These are phyloP conservation scores for Coboldia fuscipes DNA, from an alignment of 1,140 invertebrate species.

Conservation along the genomic window DNA sequence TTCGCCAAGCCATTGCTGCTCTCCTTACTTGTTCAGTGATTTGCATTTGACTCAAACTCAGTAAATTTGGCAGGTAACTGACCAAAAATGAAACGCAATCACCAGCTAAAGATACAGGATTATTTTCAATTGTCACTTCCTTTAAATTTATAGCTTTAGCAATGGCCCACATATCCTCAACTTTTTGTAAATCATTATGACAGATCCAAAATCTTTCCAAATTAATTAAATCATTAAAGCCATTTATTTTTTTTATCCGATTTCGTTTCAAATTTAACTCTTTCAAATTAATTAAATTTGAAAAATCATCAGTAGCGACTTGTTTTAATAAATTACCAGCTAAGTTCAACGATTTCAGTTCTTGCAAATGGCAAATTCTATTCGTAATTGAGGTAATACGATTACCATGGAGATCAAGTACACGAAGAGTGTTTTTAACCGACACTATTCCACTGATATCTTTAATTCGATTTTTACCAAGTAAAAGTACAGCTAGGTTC, in stretches of 20 bases:
- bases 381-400: slow-evolving; percentile 37
- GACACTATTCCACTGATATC: slow-evolving; percentile 19
- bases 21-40: slow-evolving; percentile 52
- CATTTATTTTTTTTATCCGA: slow-evolving; percentile 52
- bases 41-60: slow-evolving; percentile 46
- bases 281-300: slow-evolving; percentile 49
- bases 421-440: slow-evolving; percentile 20
- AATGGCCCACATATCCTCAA: slow-evolving; percentile 60
- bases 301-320: slow-evolving; percentile 48
- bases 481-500: slow-evolving; percentile 59
- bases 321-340: slow-evolving; percentile 69
- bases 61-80: slow-evolving; percentile 47
- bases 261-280: slow-evolving; percentile 78
- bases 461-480: slow-evolving; percentile 67
- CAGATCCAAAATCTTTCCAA: slow-evolving; percentile 20
- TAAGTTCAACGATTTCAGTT: slow-evolving; percentile 75
- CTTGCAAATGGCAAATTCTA: slow-evolving; percentile 31
- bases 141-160: slow-evolving; percentile 46
- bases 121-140: slow-evolving; percentile 71
- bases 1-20: slow-evolving; percentile 50
- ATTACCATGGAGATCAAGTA: slow-evolving; percentile 82
- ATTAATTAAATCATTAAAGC: slow-evolving; percentile 43
- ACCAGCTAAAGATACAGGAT: slow-evolving; percentile 50
- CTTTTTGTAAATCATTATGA: slow-evolving; percentile 29
- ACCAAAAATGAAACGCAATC: slow-evolving; percentile 61